Conservation (phyloP, 2,797 vertebrate genomes). For the Melanotaenia boesemani region DNA sequence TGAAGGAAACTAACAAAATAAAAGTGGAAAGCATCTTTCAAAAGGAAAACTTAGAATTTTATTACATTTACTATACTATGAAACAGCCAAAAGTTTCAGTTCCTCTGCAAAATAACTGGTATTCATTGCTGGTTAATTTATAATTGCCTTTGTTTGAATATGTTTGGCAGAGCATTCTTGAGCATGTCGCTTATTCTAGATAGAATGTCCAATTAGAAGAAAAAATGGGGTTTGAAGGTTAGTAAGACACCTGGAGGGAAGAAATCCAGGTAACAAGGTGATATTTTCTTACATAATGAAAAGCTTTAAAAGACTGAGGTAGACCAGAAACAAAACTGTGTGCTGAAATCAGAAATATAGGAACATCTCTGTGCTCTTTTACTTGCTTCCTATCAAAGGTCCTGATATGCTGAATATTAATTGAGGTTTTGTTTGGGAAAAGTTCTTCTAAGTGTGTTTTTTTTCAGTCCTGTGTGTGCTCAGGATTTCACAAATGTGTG, state of each 20-base stretch:
- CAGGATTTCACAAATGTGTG: slow-evolving; percentile 8
- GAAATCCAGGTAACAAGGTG: neutral
- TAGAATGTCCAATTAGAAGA: neutral
- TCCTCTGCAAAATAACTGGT: neutral
- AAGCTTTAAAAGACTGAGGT: neutral
- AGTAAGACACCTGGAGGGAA: neutral
- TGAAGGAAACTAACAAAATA: neutral
- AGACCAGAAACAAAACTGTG: neutral
- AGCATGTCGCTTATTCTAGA: neutral
- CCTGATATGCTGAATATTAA: neutral
- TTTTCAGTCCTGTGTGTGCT: slow-evolving; percentile 1
- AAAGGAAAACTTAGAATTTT: too few relatives aligned
- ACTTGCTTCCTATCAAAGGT: neutral
- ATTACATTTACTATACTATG: too few relatives aligned
- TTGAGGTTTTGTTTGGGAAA: neutral
- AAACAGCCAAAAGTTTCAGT: neutral
- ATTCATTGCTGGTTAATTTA: neutral
- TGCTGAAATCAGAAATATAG: neutral
- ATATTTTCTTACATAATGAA: neutral
- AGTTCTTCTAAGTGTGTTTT: neutral
- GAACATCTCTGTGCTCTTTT: neutral
- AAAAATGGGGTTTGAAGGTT: neutral
- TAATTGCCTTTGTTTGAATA: too few relatives aligned
- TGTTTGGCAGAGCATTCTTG: neutral
- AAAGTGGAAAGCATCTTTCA: neutral